Conservation (phyloP, 1,140 invertebrate species). For the Atta colombica region DNA sequence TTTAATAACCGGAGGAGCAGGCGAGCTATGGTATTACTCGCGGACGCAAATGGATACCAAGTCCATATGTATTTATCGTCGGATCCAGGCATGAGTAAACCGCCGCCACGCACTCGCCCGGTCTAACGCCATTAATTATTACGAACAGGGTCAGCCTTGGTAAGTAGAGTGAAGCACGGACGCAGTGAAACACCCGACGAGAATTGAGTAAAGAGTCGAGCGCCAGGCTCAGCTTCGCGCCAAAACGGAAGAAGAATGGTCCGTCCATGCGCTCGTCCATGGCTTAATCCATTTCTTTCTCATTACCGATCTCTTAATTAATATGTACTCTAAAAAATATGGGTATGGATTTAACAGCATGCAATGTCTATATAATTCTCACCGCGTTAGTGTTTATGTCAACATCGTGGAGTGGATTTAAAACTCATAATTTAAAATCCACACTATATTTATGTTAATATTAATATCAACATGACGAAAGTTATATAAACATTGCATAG, state of each 20-base stretch:
- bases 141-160: constrained; percentile 72
- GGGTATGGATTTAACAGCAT: too few relatives aligned
- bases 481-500: too few relatives aligned
- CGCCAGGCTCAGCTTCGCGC: constrained; percentile 8
- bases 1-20: constrained; percentile 34
- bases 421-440: too few relatives aligned
- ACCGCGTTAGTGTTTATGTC: too few relatives aligned
- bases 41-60: neutral
- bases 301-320: neutral
- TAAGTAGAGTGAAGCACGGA: constrained; percentile 75
- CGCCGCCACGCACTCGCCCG: constrained; percentile 49
- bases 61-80: constrained; percentile 28
- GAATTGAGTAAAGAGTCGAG: neutral
- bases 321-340: neutral
- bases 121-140: constrained; percentile 75
- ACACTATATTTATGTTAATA: too few relatives aligned
- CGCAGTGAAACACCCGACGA: constrained; percentile 40
- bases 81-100: constrained; percentile 58
- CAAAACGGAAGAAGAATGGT: constrained; percentile 5
- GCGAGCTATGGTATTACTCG: constrained; percentile 23
- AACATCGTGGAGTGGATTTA: too few relatives aligned
- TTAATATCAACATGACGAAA: too few relatives aligned
- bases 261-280: neutral
- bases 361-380: too few relatives aligned
- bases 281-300: neutral